phyloP scores from a whole-genome alignment of 2,113 vertebrate species.

The Nesoenas mayeri region DNA sequence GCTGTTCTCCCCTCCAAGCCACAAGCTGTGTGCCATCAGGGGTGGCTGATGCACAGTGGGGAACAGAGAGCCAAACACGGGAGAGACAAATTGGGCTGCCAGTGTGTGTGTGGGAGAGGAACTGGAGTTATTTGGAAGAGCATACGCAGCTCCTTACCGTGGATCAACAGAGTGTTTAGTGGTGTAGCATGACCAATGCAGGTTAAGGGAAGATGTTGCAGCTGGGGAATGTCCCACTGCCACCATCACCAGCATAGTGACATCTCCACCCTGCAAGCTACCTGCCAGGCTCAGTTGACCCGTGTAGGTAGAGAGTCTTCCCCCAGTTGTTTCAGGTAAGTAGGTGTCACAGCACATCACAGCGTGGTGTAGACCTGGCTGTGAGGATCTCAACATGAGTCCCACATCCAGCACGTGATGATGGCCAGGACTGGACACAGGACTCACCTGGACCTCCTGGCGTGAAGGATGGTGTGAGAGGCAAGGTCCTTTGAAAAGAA shows the following conservation, averaged over 20 bases:
- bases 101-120: background rate
- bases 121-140: background rate
- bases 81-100: background rate
- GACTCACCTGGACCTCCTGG: background rate
- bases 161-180: background rate
- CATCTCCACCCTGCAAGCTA: rapidly evolving
- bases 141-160: background rate
- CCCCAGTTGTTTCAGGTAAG: background rate
- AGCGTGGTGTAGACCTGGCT: background rate
- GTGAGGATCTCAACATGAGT: background rate
- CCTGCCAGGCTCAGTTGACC: background rate
- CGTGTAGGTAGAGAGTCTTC: background rate
- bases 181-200: background rate
- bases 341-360: background rate
- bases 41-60: background rate
- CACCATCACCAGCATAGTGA: background rate
- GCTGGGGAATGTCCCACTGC: background rate
- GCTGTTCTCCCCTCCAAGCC: background rate
- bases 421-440: background rate
- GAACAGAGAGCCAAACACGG: background rate
- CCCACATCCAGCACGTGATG: rapidly evolving
- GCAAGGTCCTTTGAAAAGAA: background rate
- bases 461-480: background rate
- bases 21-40: background rate
- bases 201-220: background rate